Percentiles rank a stretch among this genome's conserved stretches.
Conservation (phyloP, 1,140 invertebrate genomes). For the Leptinotarsa defecta region DNA sequence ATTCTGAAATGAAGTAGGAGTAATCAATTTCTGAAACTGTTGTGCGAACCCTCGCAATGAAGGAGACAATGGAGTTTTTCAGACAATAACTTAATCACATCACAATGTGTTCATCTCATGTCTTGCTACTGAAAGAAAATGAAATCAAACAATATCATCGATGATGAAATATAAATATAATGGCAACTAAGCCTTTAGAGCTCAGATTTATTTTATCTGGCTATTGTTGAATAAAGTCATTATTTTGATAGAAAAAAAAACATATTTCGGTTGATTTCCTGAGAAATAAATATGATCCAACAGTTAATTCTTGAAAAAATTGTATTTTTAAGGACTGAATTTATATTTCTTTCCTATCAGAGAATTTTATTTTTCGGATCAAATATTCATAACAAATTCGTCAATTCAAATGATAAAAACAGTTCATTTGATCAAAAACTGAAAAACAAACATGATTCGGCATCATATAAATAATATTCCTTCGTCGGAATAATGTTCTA, state of each 20-base stretch:
- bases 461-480: too few relatives aligned
- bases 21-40: slow-evolving; percentile 40
- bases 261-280: too few relatives aligned
- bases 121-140: slow-evolving; percentile 48
- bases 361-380: too few relatives aligned
- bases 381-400: too few relatives aligned
- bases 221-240: slow-evolving; percentile 40
- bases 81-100: slow-evolving; percentile 37
- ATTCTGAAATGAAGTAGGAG: slow-evolving; percentile 41
- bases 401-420: too few relatives aligned
- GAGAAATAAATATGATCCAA: too few relatives aligned
- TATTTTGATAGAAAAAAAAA: slow-evolving; percentile 20
- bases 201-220: slow-evolving; percentile 46
- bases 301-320: too few relatives aligned
- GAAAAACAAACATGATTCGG: too few relatives aligned
- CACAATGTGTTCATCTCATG: slow-evolving; percentile 38
- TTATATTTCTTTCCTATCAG: too few relatives aligned
- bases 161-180: slow-evolving; percentile 47
- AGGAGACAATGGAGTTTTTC: slow-evolving; percentile 38
- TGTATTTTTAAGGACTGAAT: too few relatives aligned
- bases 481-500: too few relatives aligned
- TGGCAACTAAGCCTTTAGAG: slow-evolving; percentile 33
- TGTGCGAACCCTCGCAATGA: slow-evolving; percentile 32
- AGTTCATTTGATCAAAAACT: too few relatives aligned
- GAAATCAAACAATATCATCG: slow-evolving; percentile 51